These are phyloP conservation scores for Cherax destructor DNA, from an alignment of 1,140 invertebrate genomes.

Conservation along the genomic window DNA sequence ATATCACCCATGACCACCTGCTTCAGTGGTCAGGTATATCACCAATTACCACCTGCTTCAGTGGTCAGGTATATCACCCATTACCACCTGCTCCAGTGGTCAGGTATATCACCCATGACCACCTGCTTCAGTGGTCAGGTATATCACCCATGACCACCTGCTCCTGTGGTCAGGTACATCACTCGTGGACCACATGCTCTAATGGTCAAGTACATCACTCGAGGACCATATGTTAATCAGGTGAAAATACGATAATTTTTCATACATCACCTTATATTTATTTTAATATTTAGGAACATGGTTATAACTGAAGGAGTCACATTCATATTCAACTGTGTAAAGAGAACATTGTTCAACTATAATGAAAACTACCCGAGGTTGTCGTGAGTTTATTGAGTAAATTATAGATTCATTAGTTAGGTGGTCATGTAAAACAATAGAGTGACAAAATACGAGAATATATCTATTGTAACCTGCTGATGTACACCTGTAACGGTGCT, in stretches of 20 bases:
- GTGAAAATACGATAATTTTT: neutral
- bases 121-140: too few species aligned
- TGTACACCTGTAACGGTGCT: too few species aligned
- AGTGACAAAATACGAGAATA: too few species aligned
- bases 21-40: too few species aligned
- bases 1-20: too few species aligned
- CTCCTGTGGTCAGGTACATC: neutral
- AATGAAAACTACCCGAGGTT: slow-evolving; percentile 3
- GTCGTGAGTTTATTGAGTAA: neutral
- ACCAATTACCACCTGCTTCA: too few species aligned
- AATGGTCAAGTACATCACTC: neutral
- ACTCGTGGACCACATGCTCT: neutral
- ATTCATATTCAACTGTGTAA: neutral
- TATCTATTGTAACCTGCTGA: too few species aligned
- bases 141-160: too few species aligned
- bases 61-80: too few species aligned
- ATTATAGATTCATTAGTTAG: neutral
- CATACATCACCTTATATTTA: neutral
- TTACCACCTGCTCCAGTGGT: too few species aligned
- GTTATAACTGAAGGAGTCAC: neutral
- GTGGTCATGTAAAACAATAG: neutral
- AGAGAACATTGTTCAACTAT: neutral
- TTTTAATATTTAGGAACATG: neutral
- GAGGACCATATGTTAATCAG: neutral
- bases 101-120: too few species aligned